Base-by-base conservation (phyloP, 2,888 invertebrate species). In the Pristionchus arcanus region DNA sequence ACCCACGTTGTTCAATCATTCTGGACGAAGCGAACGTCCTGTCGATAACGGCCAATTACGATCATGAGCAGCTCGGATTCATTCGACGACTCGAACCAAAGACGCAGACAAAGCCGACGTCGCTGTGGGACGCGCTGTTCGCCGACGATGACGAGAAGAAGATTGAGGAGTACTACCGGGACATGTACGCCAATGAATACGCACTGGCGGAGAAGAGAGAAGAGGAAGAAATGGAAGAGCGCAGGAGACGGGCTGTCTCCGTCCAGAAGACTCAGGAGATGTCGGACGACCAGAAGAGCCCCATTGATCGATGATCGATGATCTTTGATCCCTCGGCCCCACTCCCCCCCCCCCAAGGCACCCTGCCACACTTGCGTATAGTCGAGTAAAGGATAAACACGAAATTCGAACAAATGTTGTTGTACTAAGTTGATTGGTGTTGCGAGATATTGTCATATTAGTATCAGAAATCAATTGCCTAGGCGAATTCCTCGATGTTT, bases 61-160 rank as follows among this genome's bases (percentile, higher is more conserved):
- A 81, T 9, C 81, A 81, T 53, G 81, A 81, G 53, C 49, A 49
- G 49, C 49, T 42, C n/a, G 81, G 81, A 49, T 81, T 81, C 28
- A 25, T 81, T n/a, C n/a, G 42, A 42, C 25, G 68, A 2, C 31
- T 31, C 68, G 19, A 15, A 4, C 68, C 19, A 15, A 37, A 37
- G 37, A 37, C 74, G 21, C 74, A 25, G 21, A 19, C 19, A 2
- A 53, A 81, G 81, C 81, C 81, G 49, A 53, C 53, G 28, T 81
- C 81, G 49, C 49, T 81, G 81, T 81, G 81, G 81, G 81, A 81
- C 81, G 81, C 81, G n/a, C 81, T 81, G 53, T 81, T 81, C 81
- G 28, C 53, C 81, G 81, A 81, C 28, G 81, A 81, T 53, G 53
- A 16, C 25, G 53, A 34, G 81, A 28, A 53, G 53, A 81, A 81